Evolutionary conservation across 2,113 vertebrate species (phyloP).

Genomic region (Cavia aperea): DNA sequence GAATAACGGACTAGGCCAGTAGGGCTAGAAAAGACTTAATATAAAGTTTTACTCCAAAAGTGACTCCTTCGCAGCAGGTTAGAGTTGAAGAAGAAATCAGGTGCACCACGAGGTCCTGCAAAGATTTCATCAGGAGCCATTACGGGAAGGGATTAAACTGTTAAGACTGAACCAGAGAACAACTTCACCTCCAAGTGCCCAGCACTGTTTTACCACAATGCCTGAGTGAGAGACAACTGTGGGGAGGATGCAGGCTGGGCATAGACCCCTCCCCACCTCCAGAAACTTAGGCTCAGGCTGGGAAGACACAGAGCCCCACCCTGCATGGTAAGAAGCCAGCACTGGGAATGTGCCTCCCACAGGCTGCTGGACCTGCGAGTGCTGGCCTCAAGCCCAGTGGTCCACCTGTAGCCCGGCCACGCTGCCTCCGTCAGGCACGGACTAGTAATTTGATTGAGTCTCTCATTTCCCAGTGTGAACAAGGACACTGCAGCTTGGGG

Average conservation of each 20-base stretch:
- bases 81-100: too few relatives aligned
- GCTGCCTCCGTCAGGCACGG: neutral
- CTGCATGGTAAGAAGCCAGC: neutral
- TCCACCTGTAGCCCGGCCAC: neutral
- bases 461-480: neutral
- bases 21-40: too few relatives aligned
- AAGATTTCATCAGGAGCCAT: too few relatives aligned
- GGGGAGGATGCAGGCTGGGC: neutral
- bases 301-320: neutral
- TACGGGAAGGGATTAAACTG: too few relatives aligned
- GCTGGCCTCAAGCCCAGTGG: neutral
- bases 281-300: neutral
- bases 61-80: too few relatives aligned
- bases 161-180: too few relatives aligned
- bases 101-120: too few relatives aligned
- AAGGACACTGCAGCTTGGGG: neutral
- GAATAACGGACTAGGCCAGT: too few relatives aligned
- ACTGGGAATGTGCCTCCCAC: neutral
- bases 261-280: neutral
- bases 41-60: too few relatives aligned
- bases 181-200: too few relatives aligned
- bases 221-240: neutral
- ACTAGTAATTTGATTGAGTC: neutral
- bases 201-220: too few relatives aligned
- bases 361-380: neutral